Evolutionary conservation across 2,113 vertebrate species (phyloP).

Genomic region (Engraulis encrasicolus): DNA sequence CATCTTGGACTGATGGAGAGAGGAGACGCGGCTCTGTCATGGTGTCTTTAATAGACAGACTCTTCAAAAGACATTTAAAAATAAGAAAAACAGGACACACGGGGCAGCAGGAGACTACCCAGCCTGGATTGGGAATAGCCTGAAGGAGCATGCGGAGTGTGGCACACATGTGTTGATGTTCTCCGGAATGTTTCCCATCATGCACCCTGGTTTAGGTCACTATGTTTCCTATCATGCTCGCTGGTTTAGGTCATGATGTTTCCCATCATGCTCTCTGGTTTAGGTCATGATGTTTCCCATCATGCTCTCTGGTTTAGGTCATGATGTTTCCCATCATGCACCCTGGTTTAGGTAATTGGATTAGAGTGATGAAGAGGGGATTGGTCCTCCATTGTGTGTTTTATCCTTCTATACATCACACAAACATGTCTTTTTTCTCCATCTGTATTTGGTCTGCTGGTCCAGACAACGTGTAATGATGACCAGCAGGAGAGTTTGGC

Average conservation of each 20-base stretch:
- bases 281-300: too few species aligned
- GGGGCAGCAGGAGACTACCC: neutral
- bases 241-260: too few species aligned
- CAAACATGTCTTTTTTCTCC: neutral
- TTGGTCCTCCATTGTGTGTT: neutral
- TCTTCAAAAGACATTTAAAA: neutral
- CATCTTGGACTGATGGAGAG: slow-evolving; percentile 67
- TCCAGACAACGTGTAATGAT: neutral
- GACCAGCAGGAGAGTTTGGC: too few species aligned
- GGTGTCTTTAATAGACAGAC: slow-evolving; percentile 13
- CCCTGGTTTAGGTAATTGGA: neutral
- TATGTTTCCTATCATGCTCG: too few species aligned
- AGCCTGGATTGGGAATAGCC: neutral
- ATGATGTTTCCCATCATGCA: too few species aligned
- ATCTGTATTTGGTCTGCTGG: neutral
- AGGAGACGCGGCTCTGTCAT: slow-evolving; percentile 1
- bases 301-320: too few species aligned
- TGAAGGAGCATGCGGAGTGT: neutral
- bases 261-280: too few species aligned
- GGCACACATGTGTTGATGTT: slow-evolving; percentile 1
- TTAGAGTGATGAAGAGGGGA: neutral
- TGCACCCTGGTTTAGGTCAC: neutral
- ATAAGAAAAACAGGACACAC: neutral
- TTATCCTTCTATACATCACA: neutral
- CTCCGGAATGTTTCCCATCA: neutral